Base-by-base conservation (phyloP, 2,888 invertebrate species). In the Agriopis marginaria region DNA sequence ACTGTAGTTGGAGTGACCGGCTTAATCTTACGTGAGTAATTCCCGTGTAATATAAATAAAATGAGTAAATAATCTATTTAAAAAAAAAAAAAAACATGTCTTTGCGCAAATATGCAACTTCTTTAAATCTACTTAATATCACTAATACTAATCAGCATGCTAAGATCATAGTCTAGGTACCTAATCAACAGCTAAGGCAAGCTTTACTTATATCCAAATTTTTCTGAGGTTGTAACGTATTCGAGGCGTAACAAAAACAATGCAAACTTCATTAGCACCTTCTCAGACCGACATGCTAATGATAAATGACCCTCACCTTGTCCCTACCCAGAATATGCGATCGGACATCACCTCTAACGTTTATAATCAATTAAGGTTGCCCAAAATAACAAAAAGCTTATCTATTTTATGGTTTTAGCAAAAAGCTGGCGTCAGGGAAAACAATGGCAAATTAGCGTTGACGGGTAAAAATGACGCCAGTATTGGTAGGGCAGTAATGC, bases 391-490 rank as follows among this genome's bases (percentile, higher is more conserved):
- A 89, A 89, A 89, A 86, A 86, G 63, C 82, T 90, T 92, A 93
- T 93, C 92, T 92, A 86, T 85, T 94, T 93, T 93, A 94, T 91
- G 94, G 92, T 93, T 91, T 86, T 76, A 80, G 85, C 82, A 89
- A 92, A 92, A 94, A 89, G 82, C 82, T 92, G 93, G 93, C 93
- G 92, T 93, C 93, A 89, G 83, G 82, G 85, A 88, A 93, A 93
- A 93, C 93, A 94, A 93, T 93, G 86, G 92, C 92, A 89, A 93
- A 94, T 94, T 93, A 93, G 93, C 84, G 89, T 85, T 92, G 93
- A 93, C 93, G 92, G 90, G 85, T 90, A 92, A 92, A 92, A 93
- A 92, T 93, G 91, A 92, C 87, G 88, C 85, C 84, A 79, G 83
- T 80, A 87, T 87, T 84, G 84, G 84, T 75, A 77, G 87, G 83